Conservation (phyloP, 2,888 invertebrate genomes). For the Erebia palarica region DNA sequence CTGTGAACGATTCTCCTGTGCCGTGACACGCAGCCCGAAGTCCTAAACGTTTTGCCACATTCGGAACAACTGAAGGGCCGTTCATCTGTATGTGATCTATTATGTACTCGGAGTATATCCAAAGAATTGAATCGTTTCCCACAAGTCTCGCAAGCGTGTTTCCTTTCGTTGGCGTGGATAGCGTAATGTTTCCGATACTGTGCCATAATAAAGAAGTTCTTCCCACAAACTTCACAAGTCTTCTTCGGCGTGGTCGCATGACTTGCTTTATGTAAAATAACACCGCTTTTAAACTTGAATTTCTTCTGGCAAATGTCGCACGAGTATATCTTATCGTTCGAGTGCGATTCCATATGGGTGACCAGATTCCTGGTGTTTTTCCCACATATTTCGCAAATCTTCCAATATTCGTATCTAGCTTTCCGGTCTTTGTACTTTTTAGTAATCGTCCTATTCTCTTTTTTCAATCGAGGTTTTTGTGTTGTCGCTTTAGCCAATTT, state of each 20-base stretch:
- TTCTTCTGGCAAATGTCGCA: conserved; percentile 76
- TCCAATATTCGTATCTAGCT: conserved; percentile 70
- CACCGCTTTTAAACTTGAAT: conserved; percentile 76
- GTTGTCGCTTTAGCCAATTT: conserved; percentile 35
- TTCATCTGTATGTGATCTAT: conserved; percentile 75
- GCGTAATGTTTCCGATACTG: conserved; percentile 77
- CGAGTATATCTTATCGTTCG: conserved; percentile 63
- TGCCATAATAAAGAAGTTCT: conserved; percentile 76
- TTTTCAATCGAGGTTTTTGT: conserved; percentile 42
- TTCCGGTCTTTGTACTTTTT: conserved; percentile 56
- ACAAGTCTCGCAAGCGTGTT: conserved; percentile 77
- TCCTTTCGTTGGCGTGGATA: conserved; percentile 80
- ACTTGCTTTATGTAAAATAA: conserved; percentile 70
- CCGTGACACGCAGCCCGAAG: conserved; percentile 75
- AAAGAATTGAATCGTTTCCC: conserved; percentile 79
- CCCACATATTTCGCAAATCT: conserved; percentile 76
- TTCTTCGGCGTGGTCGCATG: conserved; percentile 76
- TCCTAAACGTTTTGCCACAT: conserved; percentile 76
- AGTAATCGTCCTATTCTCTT: conserved; percentile 43
- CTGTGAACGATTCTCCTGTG: conserved; percentile 74
- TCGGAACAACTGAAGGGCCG: conserved; percentile 71
- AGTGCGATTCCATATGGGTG: conserved; percentile 73
- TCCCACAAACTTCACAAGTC: conserved; percentile 79
- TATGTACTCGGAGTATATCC: conserved; percentile 77
- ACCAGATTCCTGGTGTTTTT: conserved; percentile 69